phyloP scores from a whole-genome alignment of 2,888 invertebrate genomes.

The Ellobium chinense region DNA sequence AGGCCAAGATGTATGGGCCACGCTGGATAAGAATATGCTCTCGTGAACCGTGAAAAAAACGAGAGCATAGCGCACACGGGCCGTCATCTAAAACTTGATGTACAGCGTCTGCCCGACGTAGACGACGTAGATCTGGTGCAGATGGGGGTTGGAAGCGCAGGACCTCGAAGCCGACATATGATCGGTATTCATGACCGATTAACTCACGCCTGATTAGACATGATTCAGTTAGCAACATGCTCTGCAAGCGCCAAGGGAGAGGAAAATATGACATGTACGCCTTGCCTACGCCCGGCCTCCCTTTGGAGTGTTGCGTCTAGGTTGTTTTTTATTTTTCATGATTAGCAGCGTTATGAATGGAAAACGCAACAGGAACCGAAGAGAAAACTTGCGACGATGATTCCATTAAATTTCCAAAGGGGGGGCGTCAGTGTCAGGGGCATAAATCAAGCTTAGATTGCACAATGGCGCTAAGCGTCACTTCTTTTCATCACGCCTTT shows the following conservation, averaged over 20 bases:
- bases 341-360: background rate
- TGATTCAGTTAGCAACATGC: conserved; percentile 28
- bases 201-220: conserved; percentile 21
- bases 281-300: conserved; percentile 12
- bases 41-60: conserved; percentile 20
- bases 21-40: conserved; percentile 10
- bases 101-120: background rate
- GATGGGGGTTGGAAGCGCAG: conserved; percentile 6
- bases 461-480: background rate
- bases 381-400: background rate
- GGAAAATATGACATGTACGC: conserved; percentile 20
- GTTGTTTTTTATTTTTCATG: conserved; percentile 1
- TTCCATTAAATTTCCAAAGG: conserved; percentile 16
- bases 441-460: background rate
- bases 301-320: too few relatives aligned
- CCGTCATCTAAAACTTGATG: conserved; percentile 29
- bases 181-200: conserved; percentile 18
- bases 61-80: background rate
- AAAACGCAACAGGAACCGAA: background rate
- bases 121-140: conserved; percentile 14
- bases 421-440: background rate
- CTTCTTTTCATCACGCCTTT: background rate
- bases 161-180: background rate
- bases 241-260: background rate
- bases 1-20: conserved; percentile 3